These are phyloP conservation scores for Brachyptera risi DNA, from an alignment of 2,888 invertebrate genomes.

Conservation along the genomic window DNA sequence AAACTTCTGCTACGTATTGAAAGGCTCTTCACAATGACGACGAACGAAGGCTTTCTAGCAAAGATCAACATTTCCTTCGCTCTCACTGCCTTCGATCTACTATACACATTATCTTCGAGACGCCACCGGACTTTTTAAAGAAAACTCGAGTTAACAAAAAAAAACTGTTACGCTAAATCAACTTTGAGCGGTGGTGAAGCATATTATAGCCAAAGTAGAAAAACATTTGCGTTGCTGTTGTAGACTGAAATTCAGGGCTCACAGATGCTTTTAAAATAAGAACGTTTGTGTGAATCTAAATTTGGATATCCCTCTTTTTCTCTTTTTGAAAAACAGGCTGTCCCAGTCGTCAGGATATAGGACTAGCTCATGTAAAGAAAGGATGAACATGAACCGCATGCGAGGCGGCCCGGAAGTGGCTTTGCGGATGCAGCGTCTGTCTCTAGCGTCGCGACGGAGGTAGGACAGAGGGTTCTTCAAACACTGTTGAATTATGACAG, in stretches of 20 bases:
- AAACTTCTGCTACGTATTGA: conserved; percentile 16
- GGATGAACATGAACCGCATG: too few species aligned
- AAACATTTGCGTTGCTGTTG: conserved; percentile 12
- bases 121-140: conserved; percentile 14
- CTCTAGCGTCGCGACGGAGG: conserved; percentile 12
- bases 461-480: conserved; percentile 7
- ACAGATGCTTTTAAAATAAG: conserved; percentile 13
- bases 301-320: conserved; percentile 15
- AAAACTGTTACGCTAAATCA: conserved; percentile 21
- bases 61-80: conserved; percentile 17
- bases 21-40: not conserved
- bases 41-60: not conserved
- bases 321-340: too few species aligned
- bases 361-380: too few species aligned
- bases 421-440: conserved; percentile 9
- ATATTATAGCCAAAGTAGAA: conserved; percentile 12
- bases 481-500: conserved; percentile 26
- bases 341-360: too few species aligned
- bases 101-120: conserved; percentile 14
- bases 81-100: not conserved
- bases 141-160: conserved; percentile 6
- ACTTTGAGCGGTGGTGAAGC: conserved; percentile 15
- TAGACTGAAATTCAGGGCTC: conserved; percentile 10
- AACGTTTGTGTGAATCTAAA: conserved; percentile 18
- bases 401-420: conserved; percentile 9